Conservation (phyloP, 2,888 invertebrate genomes). For the Acanthococcus lagerstroemiae region DNA sequence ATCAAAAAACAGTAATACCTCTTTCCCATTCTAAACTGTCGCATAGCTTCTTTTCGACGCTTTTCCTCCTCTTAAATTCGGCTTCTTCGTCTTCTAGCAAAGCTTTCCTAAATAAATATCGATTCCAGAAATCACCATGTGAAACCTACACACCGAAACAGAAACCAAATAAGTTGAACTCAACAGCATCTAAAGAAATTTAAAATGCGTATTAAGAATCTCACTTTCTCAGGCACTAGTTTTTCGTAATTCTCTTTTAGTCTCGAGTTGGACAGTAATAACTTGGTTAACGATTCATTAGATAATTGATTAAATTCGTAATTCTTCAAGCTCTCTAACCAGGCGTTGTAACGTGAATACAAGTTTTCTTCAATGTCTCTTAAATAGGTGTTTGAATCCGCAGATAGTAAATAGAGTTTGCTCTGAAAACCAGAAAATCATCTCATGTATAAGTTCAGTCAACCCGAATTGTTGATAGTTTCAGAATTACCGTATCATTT, state of each 20-base stretch:
- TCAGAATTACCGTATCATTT: constrained; percentile 41
- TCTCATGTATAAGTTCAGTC: not conserved
- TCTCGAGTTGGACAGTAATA: constrained; percentile 51
- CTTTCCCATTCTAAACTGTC: constrained; percentile 45
- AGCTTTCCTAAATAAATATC: constrained; percentile 74
- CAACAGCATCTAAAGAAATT: too few relatives aligned
- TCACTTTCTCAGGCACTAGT: constrained; percentile 52
- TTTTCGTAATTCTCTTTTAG: constrained; percentile 53
- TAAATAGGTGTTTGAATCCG: constrained; percentile 61
- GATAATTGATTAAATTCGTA: constrained; percentile 43
- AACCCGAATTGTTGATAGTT: constrained; percentile 3
- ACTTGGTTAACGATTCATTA: constrained; percentile 51
- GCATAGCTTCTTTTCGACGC: constrained; percentile 45
- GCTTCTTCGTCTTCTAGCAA: constrained; percentile 63
- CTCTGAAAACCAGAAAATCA: constrained; percentile 45
- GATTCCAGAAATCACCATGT: constrained; percentile 68
- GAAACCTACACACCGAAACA: constrained; percentile 48
- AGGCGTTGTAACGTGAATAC: constrained; percentile 49
- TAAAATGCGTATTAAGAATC: too few relatives aligned
- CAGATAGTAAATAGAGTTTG: constrained; percentile 59
- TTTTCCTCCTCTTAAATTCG: constrained; percentile 48
- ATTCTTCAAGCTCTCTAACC: constrained; percentile 49
- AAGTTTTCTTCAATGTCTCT: constrained; percentile 53
- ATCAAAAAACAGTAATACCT: constrained; percentile 39
- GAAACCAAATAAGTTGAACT: too few relatives aligned